These are phyloP conservation scores for Macaca fascicularis DNA, from an alignment of 2,113 vertebrate species.

Conservation along the genomic window DNA sequence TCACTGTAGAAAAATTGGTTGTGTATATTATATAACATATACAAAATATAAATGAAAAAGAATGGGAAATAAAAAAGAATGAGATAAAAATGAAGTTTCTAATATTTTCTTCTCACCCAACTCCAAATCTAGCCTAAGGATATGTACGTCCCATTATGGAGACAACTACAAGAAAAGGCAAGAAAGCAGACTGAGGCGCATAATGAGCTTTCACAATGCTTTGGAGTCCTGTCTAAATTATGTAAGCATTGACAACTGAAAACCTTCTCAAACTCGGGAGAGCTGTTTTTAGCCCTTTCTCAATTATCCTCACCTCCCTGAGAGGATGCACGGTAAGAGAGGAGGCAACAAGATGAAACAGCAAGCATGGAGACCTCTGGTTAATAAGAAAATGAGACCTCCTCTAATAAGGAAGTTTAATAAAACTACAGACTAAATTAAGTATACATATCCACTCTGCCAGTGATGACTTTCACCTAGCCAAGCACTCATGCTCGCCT, in stretches of 20 bases:
- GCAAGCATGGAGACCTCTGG: background rate
- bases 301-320: background rate
- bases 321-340: background rate
- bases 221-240: background rate
- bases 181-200: background rate
- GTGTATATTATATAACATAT: background rate
- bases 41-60: background rate
- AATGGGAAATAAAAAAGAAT: slow-evolving; percentile 7
- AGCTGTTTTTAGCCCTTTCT: background rate
- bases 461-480: background rate
- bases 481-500: background rate
- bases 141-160: background rate
- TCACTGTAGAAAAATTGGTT: background rate
- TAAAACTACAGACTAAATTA: background rate
- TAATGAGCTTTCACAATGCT: background rate
- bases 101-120: background rate
- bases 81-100: background rate
- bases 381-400: background rate
- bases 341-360: background rate
- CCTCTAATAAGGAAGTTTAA: background rate
- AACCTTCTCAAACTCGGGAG: background rate
- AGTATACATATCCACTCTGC: background rate
- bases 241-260: fast-evolving
- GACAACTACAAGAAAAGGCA: background rate
- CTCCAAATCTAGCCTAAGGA: background rate